These are phyloP conservation scores for Amblyteles armatorius DNA, from an alignment of 2,888 invertebrate species.

Conservation along the genomic window DNA sequence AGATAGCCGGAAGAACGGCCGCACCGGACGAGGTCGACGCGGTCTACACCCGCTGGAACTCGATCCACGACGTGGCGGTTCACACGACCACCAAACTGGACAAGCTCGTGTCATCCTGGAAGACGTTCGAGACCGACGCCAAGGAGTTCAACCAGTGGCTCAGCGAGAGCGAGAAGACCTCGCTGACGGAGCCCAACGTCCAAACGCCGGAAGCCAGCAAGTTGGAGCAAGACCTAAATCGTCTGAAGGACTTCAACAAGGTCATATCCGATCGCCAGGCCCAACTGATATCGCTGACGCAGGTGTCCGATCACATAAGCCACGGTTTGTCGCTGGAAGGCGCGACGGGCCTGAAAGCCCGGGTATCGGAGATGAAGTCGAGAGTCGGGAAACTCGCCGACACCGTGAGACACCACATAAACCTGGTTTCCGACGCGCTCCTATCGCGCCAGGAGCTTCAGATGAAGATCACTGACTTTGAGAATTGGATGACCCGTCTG, in stretches of 20 bases:
- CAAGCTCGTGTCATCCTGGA: slow-evolving; percentile 92
- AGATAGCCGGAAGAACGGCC: slow-evolving; percentile 90
- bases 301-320: slow-evolving; percentile 92
- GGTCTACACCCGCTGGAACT: slow-evolving; percentile 93
- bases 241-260: slow-evolving; percentile 92
- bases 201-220: slow-evolving; percentile 91
- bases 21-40: slow-evolving; percentile 94
- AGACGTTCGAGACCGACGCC: slow-evolving; percentile 92
- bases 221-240: slow-evolving; percentile 91
- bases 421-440: slow-evolving; percentile 92
- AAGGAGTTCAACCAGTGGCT: slow-evolving; percentile 93
- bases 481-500: slow-evolving; percentile 92
- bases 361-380: slow-evolving; percentile 90
- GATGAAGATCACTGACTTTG: slow-evolving; percentile 91
- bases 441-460: slow-evolving; percentile 94
- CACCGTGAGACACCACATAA: slow-evolving; percentile 90
- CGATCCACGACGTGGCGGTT: slow-evolving; percentile 92
- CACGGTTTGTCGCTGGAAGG: slow-evolving; percentile 93
- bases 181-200: slow-evolving; percentile 87
- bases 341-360: slow-evolving; percentile 89
- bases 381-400: slow-evolving; percentile 92
- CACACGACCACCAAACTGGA: slow-evolving; percentile 93
- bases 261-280: slow-evolving; percentile 95
- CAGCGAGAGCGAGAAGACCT: slow-evolving; percentile 88
- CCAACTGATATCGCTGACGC: slow-evolving; percentile 92